phyloP scores from a whole-genome alignment of 2,888 invertebrate genomes.

The Cheilosia scutellata region DNA sequence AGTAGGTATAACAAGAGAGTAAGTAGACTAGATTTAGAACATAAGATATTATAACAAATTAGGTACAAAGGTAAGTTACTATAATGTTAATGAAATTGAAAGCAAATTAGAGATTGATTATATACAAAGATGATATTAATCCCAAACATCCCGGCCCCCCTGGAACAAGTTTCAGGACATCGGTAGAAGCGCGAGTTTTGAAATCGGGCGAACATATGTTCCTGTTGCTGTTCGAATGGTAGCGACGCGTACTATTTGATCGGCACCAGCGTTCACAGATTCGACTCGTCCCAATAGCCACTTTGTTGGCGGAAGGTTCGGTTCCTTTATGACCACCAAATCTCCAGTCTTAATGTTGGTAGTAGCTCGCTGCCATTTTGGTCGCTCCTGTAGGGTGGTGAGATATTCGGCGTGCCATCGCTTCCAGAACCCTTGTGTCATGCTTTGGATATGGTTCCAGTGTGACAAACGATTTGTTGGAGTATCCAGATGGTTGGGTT shows the following conservation, averaged over 20 bases:
- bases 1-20: too few relatives aligned
- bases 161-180: slow-evolving; percentile 1
- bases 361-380: slow-evolving; percentile 42
- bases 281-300: slow-evolving; percentile 54
- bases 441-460: too few relatives aligned
- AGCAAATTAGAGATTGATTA: too few relatives aligned
- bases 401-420: slow-evolving; percentile 1
- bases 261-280: slow-evolving; percentile 58
- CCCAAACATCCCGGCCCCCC: slow-evolving; percentile 12
- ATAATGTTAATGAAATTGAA: too few relatives aligned
- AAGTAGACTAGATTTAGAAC: too few relatives aligned
- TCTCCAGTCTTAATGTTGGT: slow-evolving; percentile 48
- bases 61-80: too few relatives aligned
- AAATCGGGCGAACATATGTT: background rate
- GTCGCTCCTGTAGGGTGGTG: slow-evolving; percentile 62
- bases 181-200: background rate
- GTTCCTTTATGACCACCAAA: slow-evolving; percentile 58
- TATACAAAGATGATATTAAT: too few relatives aligned
- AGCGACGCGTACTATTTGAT: slow-evolving; percentile 54
- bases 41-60: too few relatives aligned
- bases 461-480: too few relatives aligned
- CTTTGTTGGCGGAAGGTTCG: slow-evolving; percentile 48
- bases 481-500: background rate
- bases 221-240: slow-evolving; percentile 24
- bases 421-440: too few relatives aligned